phyloP scores from a whole-genome alignment of 92 coral and sea anemone species.

The Parazoanthus atlanticus region DNA sequence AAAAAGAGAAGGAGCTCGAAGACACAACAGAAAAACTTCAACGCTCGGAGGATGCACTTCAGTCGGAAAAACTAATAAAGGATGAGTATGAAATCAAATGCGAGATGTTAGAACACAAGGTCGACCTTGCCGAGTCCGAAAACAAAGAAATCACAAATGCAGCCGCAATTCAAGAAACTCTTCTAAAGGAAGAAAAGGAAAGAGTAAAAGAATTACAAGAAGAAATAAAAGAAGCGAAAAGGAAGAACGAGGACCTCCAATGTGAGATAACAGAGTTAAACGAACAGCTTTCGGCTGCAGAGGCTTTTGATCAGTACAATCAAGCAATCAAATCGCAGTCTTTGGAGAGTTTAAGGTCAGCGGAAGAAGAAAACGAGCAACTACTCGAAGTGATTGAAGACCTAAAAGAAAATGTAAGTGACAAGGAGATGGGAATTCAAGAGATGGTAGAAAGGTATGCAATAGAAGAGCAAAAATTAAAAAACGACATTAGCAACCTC shows the following conservation, averaged over 20 bases:
- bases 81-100: constrained; percentile 75
- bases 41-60: constrained; percentile 60
- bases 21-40: constrained; percentile 49
- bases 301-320: constrained; percentile 73
- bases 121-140: constrained; percentile 66
- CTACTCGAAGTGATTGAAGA: constrained; percentile 70
- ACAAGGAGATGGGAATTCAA: constrained; percentile 82
- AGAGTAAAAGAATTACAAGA: constrained; percentile 53
- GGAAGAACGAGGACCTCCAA: constrained; percentile 53
- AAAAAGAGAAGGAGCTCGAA: constrained; percentile 19
- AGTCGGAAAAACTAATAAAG: constrained; percentile 74
- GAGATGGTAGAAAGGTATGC: constrained; percentile 82
- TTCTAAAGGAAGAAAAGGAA: constrained; percentile 58
- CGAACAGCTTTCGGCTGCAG: constrained; percentile 72
- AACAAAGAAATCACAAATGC: constrained; percentile 54
- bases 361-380: constrained; percentile 78
- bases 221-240: constrained; percentile 52
- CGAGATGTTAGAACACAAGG: constrained; percentile 68
- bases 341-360: constrained; percentile 74
- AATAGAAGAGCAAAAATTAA: constrained; percentile 78
- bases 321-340: constrained; percentile 79
- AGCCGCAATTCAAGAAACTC: constrained; percentile 51
- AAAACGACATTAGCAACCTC: constrained; percentile 63
- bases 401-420: constrained; percentile 63
- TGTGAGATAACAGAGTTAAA: constrained; percentile 69